phyloP scores from a whole-genome alignment of 2,888 invertebrate species.

The Colostygia pectinataria region DNA sequence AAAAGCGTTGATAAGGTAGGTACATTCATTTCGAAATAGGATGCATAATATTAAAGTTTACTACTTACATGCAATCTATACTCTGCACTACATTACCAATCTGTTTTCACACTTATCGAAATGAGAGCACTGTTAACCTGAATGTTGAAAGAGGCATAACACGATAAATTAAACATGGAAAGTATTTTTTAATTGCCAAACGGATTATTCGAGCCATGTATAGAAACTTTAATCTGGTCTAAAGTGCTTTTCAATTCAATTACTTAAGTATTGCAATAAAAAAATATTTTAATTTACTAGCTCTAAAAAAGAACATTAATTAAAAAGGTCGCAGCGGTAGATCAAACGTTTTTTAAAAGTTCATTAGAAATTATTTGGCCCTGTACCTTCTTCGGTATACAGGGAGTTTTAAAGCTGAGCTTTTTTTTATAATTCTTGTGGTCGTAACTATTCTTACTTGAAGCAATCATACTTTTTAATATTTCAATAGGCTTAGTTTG shows the following conservation, averaged over 20 bases:
- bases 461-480: too few species aligned
- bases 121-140: constrained; percentile 40
- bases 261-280: neutral
- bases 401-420: too few species aligned
- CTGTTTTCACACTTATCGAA: constrained; percentile 30
- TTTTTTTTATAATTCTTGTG: too few species aligned
- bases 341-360: too few species aligned
- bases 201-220: constrained; percentile 9
- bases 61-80: constrained; percentile 1
- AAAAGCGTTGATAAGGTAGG: too few species aligned
- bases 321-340: too few species aligned
- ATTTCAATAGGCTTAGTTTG: too few species aligned
- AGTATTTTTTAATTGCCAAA: constrained; percentile 17
- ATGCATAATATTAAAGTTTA: constrained; percentile 1
- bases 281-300: too few species aligned
- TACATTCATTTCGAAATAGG: constrained; percentile 3
- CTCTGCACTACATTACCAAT: constrained; percentile 22
- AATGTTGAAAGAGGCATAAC: constrained; percentile 41
- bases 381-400: too few species aligned
- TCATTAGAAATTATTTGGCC: too few species aligned
- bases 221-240: neutral
- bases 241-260: neutral
- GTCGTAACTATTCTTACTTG: too few species aligned
- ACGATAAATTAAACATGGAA: constrained; percentile 35
- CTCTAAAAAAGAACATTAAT: too few species aligned